Evolutionary conservation across 1,140 invertebrate species (phyloP).

Genomic region (Euglossa dilemma): DNA sequence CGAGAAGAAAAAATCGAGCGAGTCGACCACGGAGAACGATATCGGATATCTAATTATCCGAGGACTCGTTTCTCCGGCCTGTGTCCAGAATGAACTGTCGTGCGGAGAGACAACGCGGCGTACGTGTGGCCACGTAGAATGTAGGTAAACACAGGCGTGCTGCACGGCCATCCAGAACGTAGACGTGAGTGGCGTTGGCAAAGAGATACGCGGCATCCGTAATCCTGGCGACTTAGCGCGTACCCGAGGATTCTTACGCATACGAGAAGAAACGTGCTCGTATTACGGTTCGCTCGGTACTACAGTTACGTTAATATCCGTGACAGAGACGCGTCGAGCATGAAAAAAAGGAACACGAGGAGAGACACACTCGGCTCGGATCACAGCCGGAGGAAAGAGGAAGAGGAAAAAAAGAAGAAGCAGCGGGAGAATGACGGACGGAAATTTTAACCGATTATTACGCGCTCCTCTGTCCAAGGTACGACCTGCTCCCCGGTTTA

Average conservation of each 20-base stretch:
- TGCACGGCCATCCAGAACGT: neutral
- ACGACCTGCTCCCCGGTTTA: neutral
- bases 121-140: neutral
- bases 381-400: neutral
- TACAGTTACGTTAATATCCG: constrained; percentile 79
- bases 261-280: constrained; percentile 53
- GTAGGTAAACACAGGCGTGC: neutral
- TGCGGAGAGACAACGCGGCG: neutral
- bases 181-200: neutral
- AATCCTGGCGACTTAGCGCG: constrained; percentile 35
- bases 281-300: constrained; percentile 72
- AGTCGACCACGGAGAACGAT: constrained; percentile 46
- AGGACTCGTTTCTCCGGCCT: constrained; percentile 61
- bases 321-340: constrained; percentile 50
- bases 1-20: constrained; percentile 46
- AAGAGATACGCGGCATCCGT: constrained; percentile 8
- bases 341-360: constrained; percentile 15
- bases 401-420: neutral
- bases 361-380: constrained; percentile 4
- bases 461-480: constrained; percentile 21
- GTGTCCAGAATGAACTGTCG: constrained; percentile 48
- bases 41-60: constrained; percentile 65
- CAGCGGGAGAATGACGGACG: constrained; percentile 14
- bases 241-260: constrained; percentile 20
- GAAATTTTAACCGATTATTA: constrained; percentile 53